Percentiles rank a stretch among this genome's conserved stretches.
phyloP scores from a whole-genome alignment of 2,113 vertebrate species.

The Penelope pileata region DNA sequence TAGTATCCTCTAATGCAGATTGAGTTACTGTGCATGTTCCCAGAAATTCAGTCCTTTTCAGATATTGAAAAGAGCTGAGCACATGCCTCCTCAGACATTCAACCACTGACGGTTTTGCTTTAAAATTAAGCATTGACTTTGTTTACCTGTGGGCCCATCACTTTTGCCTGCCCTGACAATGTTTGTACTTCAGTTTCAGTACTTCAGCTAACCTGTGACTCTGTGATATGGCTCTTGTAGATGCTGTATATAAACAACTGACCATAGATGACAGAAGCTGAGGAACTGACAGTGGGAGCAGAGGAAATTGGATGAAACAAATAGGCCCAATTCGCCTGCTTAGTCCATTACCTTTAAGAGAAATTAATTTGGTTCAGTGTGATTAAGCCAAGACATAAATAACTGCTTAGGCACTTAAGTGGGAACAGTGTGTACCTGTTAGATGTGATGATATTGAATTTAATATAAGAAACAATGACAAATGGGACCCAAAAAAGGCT shows the following conservation, averaged over 20 bases:
- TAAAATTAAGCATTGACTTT: neutral
- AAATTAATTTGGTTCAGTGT: neutral
- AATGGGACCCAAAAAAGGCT: neutral
- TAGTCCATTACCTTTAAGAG: neutral
- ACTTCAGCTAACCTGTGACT: neutral
- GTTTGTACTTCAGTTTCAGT: neutral
- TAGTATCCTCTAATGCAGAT: too few species aligned
- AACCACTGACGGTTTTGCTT: neutral
- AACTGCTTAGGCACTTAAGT: neutral
- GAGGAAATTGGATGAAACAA: neutral
- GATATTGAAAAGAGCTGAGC: neutral
- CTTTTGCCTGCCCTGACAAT: neutral
- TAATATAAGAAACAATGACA: conserved; percentile 30
- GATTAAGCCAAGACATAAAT: neutral
- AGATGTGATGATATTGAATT: neutral
- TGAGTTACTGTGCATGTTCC: neutral
- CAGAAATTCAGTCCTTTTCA: neutral
- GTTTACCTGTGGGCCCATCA: neutral
- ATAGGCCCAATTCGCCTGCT: neutral
- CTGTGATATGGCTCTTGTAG: neutral
- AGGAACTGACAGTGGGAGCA: neutral
- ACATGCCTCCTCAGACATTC: neutral
- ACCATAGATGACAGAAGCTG: neutral
- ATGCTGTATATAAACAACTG: neutral
- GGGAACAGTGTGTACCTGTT: neutral